Conservation (phyloP, 2,888 invertebrate species). For the Meteorus cinctellus region DNA sequence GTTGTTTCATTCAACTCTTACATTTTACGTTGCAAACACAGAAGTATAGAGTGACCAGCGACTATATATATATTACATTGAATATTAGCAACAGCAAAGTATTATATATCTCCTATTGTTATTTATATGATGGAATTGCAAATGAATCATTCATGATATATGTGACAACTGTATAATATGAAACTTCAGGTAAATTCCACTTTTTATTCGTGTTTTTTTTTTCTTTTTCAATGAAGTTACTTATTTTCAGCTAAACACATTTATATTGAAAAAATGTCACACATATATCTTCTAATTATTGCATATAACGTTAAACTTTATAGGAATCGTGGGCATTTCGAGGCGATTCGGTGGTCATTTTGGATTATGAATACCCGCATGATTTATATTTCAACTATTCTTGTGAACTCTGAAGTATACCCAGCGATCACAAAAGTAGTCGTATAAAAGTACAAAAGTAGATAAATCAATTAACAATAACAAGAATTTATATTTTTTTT, state of each 20-base stretch:
- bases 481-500: slow-evolving; percentile 25
- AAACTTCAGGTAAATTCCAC: neutral
- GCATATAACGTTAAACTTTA: slow-evolving; percentile 29
- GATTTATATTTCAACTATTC: slow-evolving; percentile 33
- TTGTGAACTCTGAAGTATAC: slow-evolving; percentile 36
- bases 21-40: slow-evolving; percentile 19
- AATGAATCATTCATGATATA: slow-evolving; percentile 9
- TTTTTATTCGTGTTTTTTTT: neutral
- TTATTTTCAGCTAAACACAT: neutral
- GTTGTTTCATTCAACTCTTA: neutral
- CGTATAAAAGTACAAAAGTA: slow-evolving; percentile 44
- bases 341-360: slow-evolving; percentile 43
- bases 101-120: slow-evolving; percentile 17
- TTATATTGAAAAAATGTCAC: neutral
- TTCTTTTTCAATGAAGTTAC: neutral
- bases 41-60: slow-evolving; percentile 20
- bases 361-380: neutral
- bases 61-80: neutral
- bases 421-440: slow-evolving; percentile 39
- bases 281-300: slow-evolving; percentile 34
- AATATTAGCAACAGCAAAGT: slow-evolving; percentile 27
- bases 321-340: slow-evolving; percentile 16
- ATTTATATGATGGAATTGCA: slow-evolving; percentile 3
- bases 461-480: slow-evolving; percentile 32
- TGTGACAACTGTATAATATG: slow-evolving; percentile 1